These are phyloP conservation scores for Pedicia rivosa DNA, from an alignment of 2,888 invertebrate genomes.

Conservation along the genomic window DNA sequence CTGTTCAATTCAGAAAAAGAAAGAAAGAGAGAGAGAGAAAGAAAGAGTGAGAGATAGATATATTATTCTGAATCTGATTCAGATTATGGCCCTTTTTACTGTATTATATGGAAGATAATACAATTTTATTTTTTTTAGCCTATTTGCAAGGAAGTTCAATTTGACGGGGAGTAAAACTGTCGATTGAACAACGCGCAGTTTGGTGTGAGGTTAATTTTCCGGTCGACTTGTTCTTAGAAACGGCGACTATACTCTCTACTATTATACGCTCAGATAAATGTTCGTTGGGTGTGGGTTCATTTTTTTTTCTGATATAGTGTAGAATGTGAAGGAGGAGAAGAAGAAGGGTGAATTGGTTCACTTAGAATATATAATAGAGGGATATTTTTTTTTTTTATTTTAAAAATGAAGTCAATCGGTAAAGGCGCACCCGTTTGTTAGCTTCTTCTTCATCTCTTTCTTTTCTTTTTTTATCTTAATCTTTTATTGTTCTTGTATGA, in stretches of 20 bases:
- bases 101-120: neutral
- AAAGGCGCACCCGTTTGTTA: no score
- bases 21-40: no score
- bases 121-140: neutral
- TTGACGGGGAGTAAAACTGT: no score
- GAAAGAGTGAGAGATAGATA: no score
- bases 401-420: no score
- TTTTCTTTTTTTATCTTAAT: neutral
- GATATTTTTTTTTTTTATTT: neutral
- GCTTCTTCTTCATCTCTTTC: no score
- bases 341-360: neutral
- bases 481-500: neutral
- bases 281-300: no score
- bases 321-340: slow-evolving; percentile 1
- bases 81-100: neutral
- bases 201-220: slow-evolving; percentile 19
- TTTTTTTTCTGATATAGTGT: no score
- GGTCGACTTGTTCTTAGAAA: slow-evolving; percentile 17
- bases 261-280: no score
- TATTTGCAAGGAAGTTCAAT: neutral
- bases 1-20: no score
- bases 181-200: no score
- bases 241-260: slow-evolving; percentile 4
- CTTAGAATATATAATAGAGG: neutral
- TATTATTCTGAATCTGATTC: neutral